Base-by-base conservation (phyloP, 2,888 invertebrate species). In the Ichneumoninae sp. region DNA sequence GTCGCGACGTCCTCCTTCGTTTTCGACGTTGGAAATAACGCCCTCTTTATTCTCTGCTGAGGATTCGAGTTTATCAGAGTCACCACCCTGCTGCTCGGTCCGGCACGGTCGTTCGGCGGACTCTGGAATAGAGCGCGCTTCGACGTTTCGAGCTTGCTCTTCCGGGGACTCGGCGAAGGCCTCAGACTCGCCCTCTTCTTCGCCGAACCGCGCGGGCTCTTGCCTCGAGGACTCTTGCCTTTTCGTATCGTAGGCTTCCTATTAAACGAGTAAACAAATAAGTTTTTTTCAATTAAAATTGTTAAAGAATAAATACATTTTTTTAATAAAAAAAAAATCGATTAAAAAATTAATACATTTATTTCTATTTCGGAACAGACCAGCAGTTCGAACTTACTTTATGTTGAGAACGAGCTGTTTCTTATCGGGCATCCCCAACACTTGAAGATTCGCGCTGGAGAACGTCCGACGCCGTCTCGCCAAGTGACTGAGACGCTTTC, bases 41-140 rank as follows among this genome's bases (percentile, higher is more conserved):
- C 96, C 6, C 97, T 94, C 89, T 96, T 97, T 0, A 96, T 96
- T 86, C 94, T 95, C 91, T 96, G 95, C 91, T 87, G 95, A 90
- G 90, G 95, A 91, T 87, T 95, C 7, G 70, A 50, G 47, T 79
- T 69, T 36, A 82, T 73, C 2, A 76, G 77, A 54, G 85, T 69
- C n/a, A 83, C 7, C 6, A 75, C 33, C 63, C 71, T 50, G 94
- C 95, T 87, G 88, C 93, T 93, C n/a, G 92, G 91, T 19, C 92
- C 93, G 50, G 92, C 90, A 40, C 89, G 90, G 57, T 92, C 92
- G 2, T 87, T 68, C 3, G 93, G 95, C 1, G 97, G 97, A 91
- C 97, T 97, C 88, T 96, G 95, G 89, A 97, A 97, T 1, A 97
- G 92, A 0, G 97, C 97, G 79, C 97, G 94, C 88, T 97, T 97